These are phyloP conservation scores for Neogobius melanostomus DNA, from an alignment of 2,113 vertebrate species.

Conservation along the genomic window DNA sequence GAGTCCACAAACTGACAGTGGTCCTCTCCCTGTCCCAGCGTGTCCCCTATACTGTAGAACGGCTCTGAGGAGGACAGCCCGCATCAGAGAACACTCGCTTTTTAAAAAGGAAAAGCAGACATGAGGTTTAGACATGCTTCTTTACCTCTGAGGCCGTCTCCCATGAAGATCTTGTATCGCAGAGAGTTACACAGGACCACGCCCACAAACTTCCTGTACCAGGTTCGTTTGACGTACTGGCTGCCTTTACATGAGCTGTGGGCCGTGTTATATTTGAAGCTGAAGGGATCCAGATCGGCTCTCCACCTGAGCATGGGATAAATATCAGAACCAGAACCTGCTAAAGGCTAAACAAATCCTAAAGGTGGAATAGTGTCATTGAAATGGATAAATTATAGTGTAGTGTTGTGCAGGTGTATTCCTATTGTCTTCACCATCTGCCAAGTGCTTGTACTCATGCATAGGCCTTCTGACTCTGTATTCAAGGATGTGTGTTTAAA, in stretches of 20 bases:
- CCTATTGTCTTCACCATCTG: too few species aligned
- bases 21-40: slow-evolving; percentile 92
- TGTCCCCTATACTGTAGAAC: slow-evolving; percentile 94
- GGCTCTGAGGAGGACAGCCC: slow-evolving; percentile 76
- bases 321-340: too few species aligned
- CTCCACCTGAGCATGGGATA: slow-evolving; percentile 80
- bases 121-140: too few species aligned
- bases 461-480: too few species aligned
- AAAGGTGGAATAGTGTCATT: too few species aligned
- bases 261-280: slow-evolving; percentile 87
- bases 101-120: too few species aligned
- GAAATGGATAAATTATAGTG: too few species aligned
- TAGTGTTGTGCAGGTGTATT: too few species aligned
- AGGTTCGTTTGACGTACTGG: slow-evolving; percentile 95
- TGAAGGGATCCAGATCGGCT: slow-evolving; percentile 96
- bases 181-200: slow-evolving; percentile 96
- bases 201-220: slow-evolving; percentile 97
- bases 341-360: too few species aligned
- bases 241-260: slow-evolving; percentile 92
- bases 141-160: slow-evolving; percentile 91
- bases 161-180: slow-evolving; percentile 98
- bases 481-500: too few species aligned
- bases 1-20: slow-evolving; percentile 99
- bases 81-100: neutral
- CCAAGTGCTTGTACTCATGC: too few species aligned